Conservation (phyloP, 2,797 vertebrate species). For the Muraenolepis orangiensis region DNA sequence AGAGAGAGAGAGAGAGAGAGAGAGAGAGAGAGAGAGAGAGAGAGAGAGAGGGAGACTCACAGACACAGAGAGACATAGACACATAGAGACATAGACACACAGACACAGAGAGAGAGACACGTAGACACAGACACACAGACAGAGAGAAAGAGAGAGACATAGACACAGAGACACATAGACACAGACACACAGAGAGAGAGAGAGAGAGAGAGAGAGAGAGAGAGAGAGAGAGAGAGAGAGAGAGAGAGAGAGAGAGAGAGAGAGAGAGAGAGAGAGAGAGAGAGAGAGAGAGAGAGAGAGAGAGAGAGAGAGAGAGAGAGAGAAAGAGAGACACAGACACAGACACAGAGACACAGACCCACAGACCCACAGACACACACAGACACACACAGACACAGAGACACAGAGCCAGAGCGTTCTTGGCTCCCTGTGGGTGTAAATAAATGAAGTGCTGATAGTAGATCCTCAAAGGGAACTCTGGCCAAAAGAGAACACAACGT, state of each 20-base stretch:
- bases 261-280: constrained; percentile 2
- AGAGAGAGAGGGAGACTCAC: not conserved
- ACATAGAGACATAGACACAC: constrained; percentile 20
- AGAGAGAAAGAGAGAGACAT: not conserved
- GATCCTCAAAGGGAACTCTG: constrained; percentile 56
- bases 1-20: not conserved
- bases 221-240: constrained; percentile 15
- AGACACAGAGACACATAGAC: not conserved
- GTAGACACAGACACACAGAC: not conserved
- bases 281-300: not conserved
- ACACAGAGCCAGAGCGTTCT: constrained; percentile 23
- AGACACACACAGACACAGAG: not conserved
- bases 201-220: no score
- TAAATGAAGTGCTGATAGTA: constrained; percentile 58
- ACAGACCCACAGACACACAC: not conserved
- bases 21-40: not conserved
- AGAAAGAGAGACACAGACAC: not conserved
- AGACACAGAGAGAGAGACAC: constrained; percentile 3
- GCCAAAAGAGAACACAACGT: constrained; percentile 63
- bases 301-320: not conserved
- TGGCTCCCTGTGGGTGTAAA: constrained; percentile 44
- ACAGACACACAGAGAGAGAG: no score
- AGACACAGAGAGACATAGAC: no score
- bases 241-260: not conserved
- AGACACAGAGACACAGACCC: constrained; percentile 4